Evolutionary conservation across 2,113 vertebrate genomes (phyloP), one percentile per base, ranked within the genome.

Genomic region (Triplophysa siluroides): DNA sequence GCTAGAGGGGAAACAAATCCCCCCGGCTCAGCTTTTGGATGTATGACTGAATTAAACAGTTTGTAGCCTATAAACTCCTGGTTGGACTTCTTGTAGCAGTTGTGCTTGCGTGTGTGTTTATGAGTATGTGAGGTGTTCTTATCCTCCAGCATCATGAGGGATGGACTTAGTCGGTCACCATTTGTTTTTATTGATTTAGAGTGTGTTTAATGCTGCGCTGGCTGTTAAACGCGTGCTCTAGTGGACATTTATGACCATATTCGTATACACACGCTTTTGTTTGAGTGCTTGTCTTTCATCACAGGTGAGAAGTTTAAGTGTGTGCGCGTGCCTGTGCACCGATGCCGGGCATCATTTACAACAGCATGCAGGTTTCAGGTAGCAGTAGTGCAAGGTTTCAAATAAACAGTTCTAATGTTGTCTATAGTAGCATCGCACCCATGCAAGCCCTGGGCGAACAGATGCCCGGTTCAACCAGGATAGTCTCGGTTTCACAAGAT

Each of bases 151-250:
- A 26, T 56, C n/a, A 65, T 80, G 78, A 82, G 62, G 45, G 67
- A 82, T 77, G 24, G 61, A 23, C 4, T 26, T 19, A 29, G 81
- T 80, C 29, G 72, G 41, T 43, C 60, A 79, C 50, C 21, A 47
- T 77, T 77, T 79, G 79, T 80, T 67, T 56, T 16, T 63, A 80
- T 82, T 24, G 83, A 82, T 79, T 67, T 66, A 41, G 56, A 73
- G 47, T 26, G 65, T 60, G 64, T 77, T 77, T 70, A 71, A 61
- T 58, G 79, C 58, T 24, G 23, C 58, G 54, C 70, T 41, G 77
- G 56, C 54, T 21, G 8, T 84, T 71, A 84, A 84, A 54, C 8
- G 71, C 18, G 11, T 26, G 21, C 70, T 43, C 61, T 33, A 70
- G 65, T n/a, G n/a, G 67, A 70, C 14, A 71, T 75, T 62, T 79